These are phyloP conservation scores for Drepana falcataria DNA, from an alignment of 2,888 invertebrate genomes.

Conservation along the genomic window DNA sequence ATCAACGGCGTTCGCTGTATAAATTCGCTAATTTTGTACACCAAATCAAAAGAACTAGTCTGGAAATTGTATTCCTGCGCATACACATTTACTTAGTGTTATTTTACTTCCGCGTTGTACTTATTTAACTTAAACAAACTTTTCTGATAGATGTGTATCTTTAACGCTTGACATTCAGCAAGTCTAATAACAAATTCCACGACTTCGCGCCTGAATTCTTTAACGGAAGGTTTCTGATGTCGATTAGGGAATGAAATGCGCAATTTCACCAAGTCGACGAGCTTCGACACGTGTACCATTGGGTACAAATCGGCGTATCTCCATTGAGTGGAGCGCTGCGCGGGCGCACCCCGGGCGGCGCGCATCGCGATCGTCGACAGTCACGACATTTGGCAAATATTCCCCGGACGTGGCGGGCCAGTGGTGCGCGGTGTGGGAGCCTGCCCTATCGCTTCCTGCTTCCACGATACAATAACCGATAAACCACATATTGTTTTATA, in stretches of 20 bases:
- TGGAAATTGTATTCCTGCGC: conserved; percentile 16
- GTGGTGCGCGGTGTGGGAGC: conserved; percentile 65
- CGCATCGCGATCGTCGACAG: conserved; percentile 73
- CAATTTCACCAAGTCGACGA: conserved; percentile 43
- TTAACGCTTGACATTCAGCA: conserved; percentile 5
- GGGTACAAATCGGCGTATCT: conserved; percentile 69
- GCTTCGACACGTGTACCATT: conserved; percentile 67
- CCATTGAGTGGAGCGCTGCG: conserved; percentile 58
- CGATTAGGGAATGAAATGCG: conserved; percentile 44
- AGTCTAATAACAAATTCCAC: conserved; percentile 32
- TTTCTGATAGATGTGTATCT: neutral
- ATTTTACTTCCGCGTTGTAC: neutral
- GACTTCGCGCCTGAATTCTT: conserved; percentile 31
- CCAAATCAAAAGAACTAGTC: conserved; percentile 25
- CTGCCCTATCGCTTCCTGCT: conserved; percentile 72
- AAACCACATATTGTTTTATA: conserved; percentile 44
- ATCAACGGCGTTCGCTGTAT: conserved; percentile 35
- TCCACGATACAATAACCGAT: conserved; percentile 65
- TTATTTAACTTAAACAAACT: neutral
- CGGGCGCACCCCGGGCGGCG: conserved; percentile 69
- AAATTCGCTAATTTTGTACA: conserved; percentile 37
- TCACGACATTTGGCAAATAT: conserved; percentile 78
- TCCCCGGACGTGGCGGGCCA: conserved; percentile 57
- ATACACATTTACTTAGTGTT: conserved; percentile 12
- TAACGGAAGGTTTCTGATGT: conserved; percentile 26